phyloP scores from a whole-genome alignment of 2,113 vertebrate genomes.

The Sula dactylatra region DNA sequence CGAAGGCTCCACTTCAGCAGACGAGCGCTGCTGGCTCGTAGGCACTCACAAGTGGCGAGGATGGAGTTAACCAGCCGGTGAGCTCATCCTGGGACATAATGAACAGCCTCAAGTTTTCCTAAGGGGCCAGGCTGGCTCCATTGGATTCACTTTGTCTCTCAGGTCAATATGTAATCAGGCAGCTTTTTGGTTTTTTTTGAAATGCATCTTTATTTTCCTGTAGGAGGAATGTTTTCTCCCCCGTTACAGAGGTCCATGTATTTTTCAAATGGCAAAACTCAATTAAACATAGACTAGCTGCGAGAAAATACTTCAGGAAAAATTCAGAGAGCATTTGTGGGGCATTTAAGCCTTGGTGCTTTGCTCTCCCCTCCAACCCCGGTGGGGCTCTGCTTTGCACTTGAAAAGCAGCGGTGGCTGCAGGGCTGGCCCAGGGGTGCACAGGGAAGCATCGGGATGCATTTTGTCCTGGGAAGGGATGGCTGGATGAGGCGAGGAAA shows the following conservation, averaged over 20 bases:
- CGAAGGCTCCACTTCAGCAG: not conserved
- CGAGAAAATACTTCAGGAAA: not conserved
- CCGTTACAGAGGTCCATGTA: slow-evolving; percentile 1
- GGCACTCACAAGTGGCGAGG: not conserved
- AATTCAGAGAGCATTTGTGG: not conserved
- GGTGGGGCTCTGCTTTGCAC: not conserved
- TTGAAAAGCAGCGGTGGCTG: not conserved
- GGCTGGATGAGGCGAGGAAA: not conserved
- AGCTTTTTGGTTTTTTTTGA: not conserved
- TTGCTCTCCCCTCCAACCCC: not conserved
- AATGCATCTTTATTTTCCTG: slow-evolving; percentile 20
- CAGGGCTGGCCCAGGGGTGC: not conserved
- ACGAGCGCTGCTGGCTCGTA: not conserved
- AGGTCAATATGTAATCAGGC: slow-evolving; percentile 45
- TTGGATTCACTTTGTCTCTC: slow-evolving; percentile 12
- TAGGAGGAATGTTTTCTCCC: not conserved
- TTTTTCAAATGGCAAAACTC: slow-evolving; percentile 9
- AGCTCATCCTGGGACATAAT: slow-evolving; percentile 19
- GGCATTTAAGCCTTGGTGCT: fast-evolving
- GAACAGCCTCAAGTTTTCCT: slow-evolving; percentile 37
- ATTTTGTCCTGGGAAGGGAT: not conserved
- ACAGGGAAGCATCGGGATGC: not conserved
- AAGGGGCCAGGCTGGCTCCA: slow-evolving; percentile 46
- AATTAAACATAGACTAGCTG: not conserved
- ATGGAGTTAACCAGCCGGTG: slow-evolving; percentile 26